Evolutionary conservation across 2,888 invertebrate species (phyloP).

Genomic region (Orthosia incerta): DNA sequence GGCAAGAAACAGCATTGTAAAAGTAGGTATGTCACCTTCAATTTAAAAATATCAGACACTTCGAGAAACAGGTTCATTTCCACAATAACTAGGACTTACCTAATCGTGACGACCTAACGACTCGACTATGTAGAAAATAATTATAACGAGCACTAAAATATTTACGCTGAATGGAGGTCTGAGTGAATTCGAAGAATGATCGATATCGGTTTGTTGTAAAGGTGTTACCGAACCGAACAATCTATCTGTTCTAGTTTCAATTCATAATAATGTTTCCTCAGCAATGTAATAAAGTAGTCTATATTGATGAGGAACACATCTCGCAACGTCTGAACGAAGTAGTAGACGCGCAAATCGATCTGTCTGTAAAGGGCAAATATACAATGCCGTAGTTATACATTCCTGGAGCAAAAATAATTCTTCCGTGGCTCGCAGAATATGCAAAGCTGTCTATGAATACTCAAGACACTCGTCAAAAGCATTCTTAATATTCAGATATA

Average conservation of each 20-base stretch:
- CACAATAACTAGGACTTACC: constrained; percentile 38
- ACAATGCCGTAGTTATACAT: constrained; percentile 6
- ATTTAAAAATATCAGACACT: constrained; percentile 41
- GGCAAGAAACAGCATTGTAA: constrained; percentile 43
- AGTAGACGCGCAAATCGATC: constrained; percentile 22
- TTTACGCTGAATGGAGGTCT: constrained; percentile 32
- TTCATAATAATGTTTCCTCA: constrained; percentile 4
- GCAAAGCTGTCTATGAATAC: constrained; percentile 5
- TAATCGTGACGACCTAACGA: constrained; percentile 33
- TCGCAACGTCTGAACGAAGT: neutral
- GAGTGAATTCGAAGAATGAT: constrained; percentile 37
- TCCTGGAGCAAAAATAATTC: constrained; percentile 8
- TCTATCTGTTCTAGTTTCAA: neutral
- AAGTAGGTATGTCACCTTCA: constrained; percentile 52
- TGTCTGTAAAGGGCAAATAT: constrained; percentile 17
- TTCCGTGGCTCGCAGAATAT: constrained; percentile 10
- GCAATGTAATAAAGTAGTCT: constrained; percentile 21
- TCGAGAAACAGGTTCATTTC: constrained; percentile 21
- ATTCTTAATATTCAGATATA: constrained; percentile 23
- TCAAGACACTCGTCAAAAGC: neutral
- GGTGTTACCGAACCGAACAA: neutral
- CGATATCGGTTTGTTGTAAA: constrained; percentile 34
- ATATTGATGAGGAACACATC: constrained; percentile 26
- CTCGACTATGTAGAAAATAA: constrained; percentile 12
- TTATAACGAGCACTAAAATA: constrained; percentile 49